These are phyloP conservation scores for Conger conger DNA, from an alignment of 2,113 vertebrate species.

Conservation along the genomic window DNA sequence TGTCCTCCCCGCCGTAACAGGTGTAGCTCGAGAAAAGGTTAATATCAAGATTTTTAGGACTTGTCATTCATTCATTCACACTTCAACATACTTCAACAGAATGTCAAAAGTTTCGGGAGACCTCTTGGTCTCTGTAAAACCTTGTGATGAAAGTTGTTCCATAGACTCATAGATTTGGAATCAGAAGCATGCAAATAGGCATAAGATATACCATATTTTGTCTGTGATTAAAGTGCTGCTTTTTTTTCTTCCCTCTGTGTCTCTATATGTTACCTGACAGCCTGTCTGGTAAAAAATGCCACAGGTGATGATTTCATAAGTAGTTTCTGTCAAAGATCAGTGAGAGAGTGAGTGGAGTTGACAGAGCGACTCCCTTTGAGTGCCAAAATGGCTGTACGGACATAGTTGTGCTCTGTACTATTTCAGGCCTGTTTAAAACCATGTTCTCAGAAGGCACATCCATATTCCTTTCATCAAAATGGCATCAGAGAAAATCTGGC, in stretches of 20 bases:
- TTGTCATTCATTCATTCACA: neutral
- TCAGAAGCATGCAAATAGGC: constrained; percentile 16
- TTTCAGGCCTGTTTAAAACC: neutral
- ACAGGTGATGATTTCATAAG: constrained; percentile 15
- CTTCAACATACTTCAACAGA: neutral
- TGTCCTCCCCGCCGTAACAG: no score
- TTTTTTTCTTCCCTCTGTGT: neutral
- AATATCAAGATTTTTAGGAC: neutral
- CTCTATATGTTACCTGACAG: constrained; percentile 19
- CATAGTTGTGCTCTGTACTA: neutral
- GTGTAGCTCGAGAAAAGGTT: neutral
- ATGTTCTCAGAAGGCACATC: neutral
- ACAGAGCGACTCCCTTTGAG: neutral
- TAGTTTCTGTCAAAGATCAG: neutral
- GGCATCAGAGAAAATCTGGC: neutral
- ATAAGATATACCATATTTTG: neutral
- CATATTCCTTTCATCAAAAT: neutral
- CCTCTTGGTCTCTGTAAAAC: neutral
- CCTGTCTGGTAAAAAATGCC: constrained; percentile 29
- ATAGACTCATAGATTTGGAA: neutral
- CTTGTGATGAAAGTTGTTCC: constrained; percentile 3
- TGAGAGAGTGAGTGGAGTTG: neutral
- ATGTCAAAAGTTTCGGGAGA: no score
- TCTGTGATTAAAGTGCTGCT: constrained; percentile 15
- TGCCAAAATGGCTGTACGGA: neutral